Base-by-base conservation (phyloP, 2,797 vertebrate species). In the Melopsittacus undulatus region DNA sequence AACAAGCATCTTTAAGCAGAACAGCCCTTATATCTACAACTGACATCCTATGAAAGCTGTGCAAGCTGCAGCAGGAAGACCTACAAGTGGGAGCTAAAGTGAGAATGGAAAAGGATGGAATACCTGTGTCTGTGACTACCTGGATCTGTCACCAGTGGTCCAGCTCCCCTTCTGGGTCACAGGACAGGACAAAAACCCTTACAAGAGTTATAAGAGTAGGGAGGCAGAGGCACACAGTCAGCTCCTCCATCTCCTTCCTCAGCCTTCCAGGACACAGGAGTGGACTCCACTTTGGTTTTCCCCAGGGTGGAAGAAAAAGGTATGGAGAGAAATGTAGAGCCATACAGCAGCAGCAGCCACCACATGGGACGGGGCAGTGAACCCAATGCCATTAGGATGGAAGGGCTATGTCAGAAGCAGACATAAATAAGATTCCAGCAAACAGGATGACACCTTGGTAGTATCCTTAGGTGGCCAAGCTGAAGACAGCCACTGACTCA, bases 1-100 rank as follows among this genome's bases (percentile, higher is more conserved):
- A 45, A 26, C 15, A 79, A 56, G 10, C 10, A 26, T 36, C 43
- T 54, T 72, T 54, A 62, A 87, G 61, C 7, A 27, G 52, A 62
- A 24, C 22, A 85, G 23, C 8, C 23, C 9, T 3, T 4, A 0
- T 46, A 54, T 13, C 62, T n/a, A 49, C 3, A 22, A 40, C 20
- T 40, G 24, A 73, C 10, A 32, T 20, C 8, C 27, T 1, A 2
- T 0, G 0, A 66, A 80, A 51, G 27, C 21, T 29, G 27, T 1
- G 0, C 13, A 61, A n/a, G 13, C 18, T 36, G 40, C 46, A 70
- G 8, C 3, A 15, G 51, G 16, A 72, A 61, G 72, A 42, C 3
- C 6, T 67, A 29, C 16, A 7, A 51, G 30, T 11, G 72, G 27
- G 68, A 77, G 46, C 22, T 48, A 38, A 27, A 73, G 17, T 9